Evolutionary conservation across 2,888 invertebrate species (phyloP).

Genomic region (Ophioninae sp.): DNA sequence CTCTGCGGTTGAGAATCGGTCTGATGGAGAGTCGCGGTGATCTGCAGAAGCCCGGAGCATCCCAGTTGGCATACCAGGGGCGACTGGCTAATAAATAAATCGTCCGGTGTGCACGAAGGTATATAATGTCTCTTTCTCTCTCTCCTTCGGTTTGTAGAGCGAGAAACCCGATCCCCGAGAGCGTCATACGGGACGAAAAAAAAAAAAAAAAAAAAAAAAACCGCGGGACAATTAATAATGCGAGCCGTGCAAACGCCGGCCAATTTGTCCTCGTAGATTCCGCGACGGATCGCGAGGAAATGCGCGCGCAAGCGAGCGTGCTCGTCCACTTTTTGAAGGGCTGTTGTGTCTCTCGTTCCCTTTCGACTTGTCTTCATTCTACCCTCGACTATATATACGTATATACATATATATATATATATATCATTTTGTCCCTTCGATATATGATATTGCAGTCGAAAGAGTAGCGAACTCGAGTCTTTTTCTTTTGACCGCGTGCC

Average conservation of each 20-base stretch:
- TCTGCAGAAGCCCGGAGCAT: conserved; percentile 32
- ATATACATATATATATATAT: background rate
- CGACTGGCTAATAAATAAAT: conserved; percentile 76
- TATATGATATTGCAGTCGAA: conserved; percentile 19
- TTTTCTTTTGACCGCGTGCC: background rate
- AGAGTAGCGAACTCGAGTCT: background rate
- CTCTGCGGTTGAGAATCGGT: conserved; percentile 32
- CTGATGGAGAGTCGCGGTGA: conserved; percentile 10
- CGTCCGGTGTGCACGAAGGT: conserved; percentile 63
- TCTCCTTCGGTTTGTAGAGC: conserved; percentile 57
- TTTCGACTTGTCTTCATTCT: conserved; percentile 23
- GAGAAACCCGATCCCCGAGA: conserved; percentile 64
- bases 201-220: conserved; percentile 61
- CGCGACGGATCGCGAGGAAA: conserved; percentile 58
- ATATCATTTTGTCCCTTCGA: conserved; percentile 28
- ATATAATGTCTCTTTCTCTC: conserved; percentile 36
- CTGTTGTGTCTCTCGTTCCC: conserved; percentile 39
- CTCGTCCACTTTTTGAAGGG: conserved; percentile 66
- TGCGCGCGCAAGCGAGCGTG: conserved; percentile 55
- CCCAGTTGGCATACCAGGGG: conserved; percentile 66
- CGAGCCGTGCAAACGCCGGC: conserved; percentile 71
- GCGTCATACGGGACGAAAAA: conserved; percentile 27
- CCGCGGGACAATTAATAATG: conserved; percentile 78
- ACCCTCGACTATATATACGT: background rate
- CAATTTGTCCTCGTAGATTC: conserved; percentile 79